Evolutionary conservation across 2,888 invertebrate genomes (phyloP).

Genomic region (Trypoxylon attenuatum): DNA sequence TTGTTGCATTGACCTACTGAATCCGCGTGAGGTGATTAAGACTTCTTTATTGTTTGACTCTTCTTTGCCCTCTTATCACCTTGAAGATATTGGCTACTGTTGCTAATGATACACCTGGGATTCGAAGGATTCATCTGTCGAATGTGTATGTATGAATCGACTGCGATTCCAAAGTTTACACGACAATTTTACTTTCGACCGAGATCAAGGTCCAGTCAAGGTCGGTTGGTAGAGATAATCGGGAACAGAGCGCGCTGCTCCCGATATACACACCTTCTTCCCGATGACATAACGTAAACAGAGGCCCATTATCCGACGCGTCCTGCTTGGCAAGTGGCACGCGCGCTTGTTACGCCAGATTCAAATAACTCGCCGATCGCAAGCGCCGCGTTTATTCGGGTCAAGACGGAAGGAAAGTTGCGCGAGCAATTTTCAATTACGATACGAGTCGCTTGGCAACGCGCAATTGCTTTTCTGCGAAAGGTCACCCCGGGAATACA

Average conservation of each 20-base stretch:
- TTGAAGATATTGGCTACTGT: no score
- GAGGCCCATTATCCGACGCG: neutral
- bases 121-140: no score
- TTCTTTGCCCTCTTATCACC: no score
- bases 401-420: constrained; percentile 28
- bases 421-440: neutral
- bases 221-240: constrained; percentile 3
- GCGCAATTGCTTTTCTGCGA: neutral
- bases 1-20: constrained; percentile 69
- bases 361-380: neutral
- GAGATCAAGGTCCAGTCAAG: constrained; percentile 27
- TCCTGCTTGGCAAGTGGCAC: no score
- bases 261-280: neutral
- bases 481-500: no score
- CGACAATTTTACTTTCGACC: constrained; percentile 29
- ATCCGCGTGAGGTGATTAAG: constrained; percentile 35
- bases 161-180: neutral
- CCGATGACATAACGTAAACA: neutral
- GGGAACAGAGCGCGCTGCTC: constrained; percentile 1
- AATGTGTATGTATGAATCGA: no score
- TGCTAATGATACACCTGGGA: no score
- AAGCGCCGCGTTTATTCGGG: constrained; percentile 14
- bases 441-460: neutral
- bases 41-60: constrained; percentile 33
- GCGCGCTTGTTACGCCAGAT: neutral